Evolutionary conservation across 2,797 vertebrate genomes (phyloP).

Genomic region (Enteromius paludinosus): DNA sequence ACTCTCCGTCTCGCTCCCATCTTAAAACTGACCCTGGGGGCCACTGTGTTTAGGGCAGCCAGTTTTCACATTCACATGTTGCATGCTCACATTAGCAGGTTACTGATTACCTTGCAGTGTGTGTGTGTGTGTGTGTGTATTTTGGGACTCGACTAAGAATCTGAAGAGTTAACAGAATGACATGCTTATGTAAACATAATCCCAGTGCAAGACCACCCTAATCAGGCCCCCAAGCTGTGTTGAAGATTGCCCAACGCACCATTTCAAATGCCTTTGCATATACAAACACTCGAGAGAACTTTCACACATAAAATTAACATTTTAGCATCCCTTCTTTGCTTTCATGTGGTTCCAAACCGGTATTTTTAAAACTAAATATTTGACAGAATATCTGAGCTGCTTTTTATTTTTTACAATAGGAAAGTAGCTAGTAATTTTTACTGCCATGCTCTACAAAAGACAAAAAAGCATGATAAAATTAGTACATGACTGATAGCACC

Average conservation of each 20-base stretch:
- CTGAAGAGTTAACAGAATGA: conserved; percentile 40
- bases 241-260: conserved; percentile 26
- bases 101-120: conserved; percentile 59
- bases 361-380: neutral
- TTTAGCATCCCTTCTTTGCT: neutral
- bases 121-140: conserved; percentile 37
- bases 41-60: conserved; percentile 52
- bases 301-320: conserved; percentile 9
- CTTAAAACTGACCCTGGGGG: conserved; percentile 56
- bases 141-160: conserved; percentile 31
- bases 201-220: conserved; percentile 41
- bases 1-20: conserved; percentile 30
- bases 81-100: conserved; percentile 57
- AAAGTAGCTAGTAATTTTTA: neutral
- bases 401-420: neutral
- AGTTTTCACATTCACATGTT: conserved; percentile 61
- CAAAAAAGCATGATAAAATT: neutral
- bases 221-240: conserved; percentile 42
- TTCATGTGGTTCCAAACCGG: neutral
- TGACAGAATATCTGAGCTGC: neutral
- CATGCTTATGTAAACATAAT: conserved; percentile 54
- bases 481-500: neutral
- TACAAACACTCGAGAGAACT: conserved; percentile 22
- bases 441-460: neutral
- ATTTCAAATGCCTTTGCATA: conserved; percentile 29